Conservation (phyloP, 1,140 invertebrate genomes). For the Whitmania pigra region DNA sequence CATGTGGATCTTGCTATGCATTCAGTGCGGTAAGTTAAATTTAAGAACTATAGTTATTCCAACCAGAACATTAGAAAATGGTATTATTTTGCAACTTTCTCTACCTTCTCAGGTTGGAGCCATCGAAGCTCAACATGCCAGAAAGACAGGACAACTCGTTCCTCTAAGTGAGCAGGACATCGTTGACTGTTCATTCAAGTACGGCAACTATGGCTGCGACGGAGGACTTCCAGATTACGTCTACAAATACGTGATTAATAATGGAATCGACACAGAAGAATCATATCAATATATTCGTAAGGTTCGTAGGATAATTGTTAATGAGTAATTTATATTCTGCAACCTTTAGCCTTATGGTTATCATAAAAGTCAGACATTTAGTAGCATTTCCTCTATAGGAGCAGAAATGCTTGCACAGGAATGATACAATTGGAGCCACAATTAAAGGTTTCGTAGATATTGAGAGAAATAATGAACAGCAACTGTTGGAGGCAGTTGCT, state of each 20-base stretch:
- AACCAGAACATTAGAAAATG: too few relatives aligned
- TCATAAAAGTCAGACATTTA: too few relatives aligned
- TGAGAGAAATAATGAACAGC: slow-evolving; percentile 44
- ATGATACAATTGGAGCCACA: slow-evolving; percentile 22
- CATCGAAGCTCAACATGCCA: slow-evolving; percentile 32
- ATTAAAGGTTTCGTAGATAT: slow-evolving; percentile 21
- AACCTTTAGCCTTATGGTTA: too few relatives aligned
- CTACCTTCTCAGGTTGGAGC: slow-evolving; percentile 28
- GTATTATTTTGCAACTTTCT: too few relatives aligned
- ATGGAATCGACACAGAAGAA: slow-evolving; percentile 35
- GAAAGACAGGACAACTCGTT: slow-evolving; percentile 28
- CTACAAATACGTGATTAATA: slow-evolving; percentile 34
- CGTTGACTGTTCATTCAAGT: slow-evolving; percentile 45
- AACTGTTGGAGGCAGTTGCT: slow-evolving; percentile 63
- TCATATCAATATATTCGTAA: slow-evolving; percentile 33
- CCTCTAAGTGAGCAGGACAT: slow-evolving; percentile 35
- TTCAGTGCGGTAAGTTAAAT: too few relatives aligned
- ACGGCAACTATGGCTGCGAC: slow-evolving; percentile 26
- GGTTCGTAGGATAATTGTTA: neutral
- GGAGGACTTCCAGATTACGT: slow-evolving; percentile 35
- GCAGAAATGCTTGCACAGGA: slow-evolving; percentile 18
- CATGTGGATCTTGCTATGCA: too few relatives aligned
- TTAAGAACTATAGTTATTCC: too few relatives aligned
- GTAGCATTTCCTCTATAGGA: slow-evolving; percentile 34
- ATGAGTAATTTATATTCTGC: too few relatives aligned